Evolutionary conservation across 2,888 invertebrate genomes (phyloP), one percentile per base, ranked within the genome.

Genomic region (Apeira syringaria): DNA sequence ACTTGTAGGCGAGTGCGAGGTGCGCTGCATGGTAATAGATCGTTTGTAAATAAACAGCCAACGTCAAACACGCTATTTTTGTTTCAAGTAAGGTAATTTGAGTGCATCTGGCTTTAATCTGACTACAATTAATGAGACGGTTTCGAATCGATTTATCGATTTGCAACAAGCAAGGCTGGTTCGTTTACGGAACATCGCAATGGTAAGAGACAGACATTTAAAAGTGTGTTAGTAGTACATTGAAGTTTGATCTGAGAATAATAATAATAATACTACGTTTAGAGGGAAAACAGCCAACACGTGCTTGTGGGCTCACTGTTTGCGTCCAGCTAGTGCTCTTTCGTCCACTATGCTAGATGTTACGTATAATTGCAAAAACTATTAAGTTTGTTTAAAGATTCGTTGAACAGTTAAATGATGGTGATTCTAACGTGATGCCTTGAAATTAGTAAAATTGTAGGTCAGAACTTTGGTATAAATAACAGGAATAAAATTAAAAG

Each of bases 231-330:
- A 6, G 34, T 12, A 35, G 11, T 79, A 51, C 39, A 62, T 64
- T 68, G 61, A 61, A 59, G 63, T 65, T 61, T 61, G 43, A n/a
- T n/a, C n/a, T n/a, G n/a, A n/a, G n/a, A n/a, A n/a, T n/a, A n/a
- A n/a, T n/a, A n/a, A n/a, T n/a, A n/a, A n/a, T n/a, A n/a, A n/a
- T n/a, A n/a, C n/a, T n/a, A n/a, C n/a, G n/a, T n/a, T n/a, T n/a
- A n/a, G n/a, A 52, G 53, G 56, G 57, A 56, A 48, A 34, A 32
- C 39, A 43, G 36, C 39, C 32, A 27, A 25, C 31, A 59, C 59
- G 59, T 56, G 30, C 55, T 76, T 80, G 83, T 82, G 83, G 81
- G 79, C 77, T 82, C 83, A 76, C 62, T 78, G 83, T 82, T 81
- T 68, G 49, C 50, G 53, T 33, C 39, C 30, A 31, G 10, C 25